phyloP scores from a whole-genome alignment of 2,113 vertebrate species.

The Henicopernis longicauda region DNA sequence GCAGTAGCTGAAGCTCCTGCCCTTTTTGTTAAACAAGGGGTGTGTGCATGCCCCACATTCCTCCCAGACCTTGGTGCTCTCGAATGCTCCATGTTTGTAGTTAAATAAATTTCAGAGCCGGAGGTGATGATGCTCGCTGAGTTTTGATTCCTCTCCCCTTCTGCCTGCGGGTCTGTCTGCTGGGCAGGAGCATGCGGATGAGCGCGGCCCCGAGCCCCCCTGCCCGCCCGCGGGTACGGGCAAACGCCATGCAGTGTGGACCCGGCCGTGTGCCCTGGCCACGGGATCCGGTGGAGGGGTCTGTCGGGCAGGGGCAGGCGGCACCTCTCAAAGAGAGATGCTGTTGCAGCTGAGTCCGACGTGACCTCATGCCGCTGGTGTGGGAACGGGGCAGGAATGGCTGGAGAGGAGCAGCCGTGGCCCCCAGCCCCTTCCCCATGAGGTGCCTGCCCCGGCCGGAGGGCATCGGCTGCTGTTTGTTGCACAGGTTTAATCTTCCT shows the following conservation, averaged over 20 bases:
- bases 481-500: not conserved
- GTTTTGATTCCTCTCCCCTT: not conserved
- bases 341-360: rapidly evolving
- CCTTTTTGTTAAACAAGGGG: not conserved
- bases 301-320: not conserved
- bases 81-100: not conserved
- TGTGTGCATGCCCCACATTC: not conserved
- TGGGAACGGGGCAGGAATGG: not conserved
- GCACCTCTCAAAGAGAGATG: not conserved
- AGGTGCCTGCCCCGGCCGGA: not conserved
- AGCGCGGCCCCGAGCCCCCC: rapidly evolving
- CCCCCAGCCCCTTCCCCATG: rapidly evolving
- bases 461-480: no score
- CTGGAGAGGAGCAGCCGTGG: not conserved
- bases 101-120: not conserved
- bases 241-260: no score
- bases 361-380: not conserved
- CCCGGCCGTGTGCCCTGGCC: no score
- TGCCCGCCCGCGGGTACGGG: rapidly evolving
- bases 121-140: not conserved
- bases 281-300: no score
- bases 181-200: rapidly evolving
- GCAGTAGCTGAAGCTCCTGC: not conserved
- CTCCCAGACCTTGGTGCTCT: not conserved
- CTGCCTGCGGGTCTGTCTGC: rapidly evolving